Conservation (phyloP, 1,140 invertebrate species). For the Argopecten irradians region DNA sequence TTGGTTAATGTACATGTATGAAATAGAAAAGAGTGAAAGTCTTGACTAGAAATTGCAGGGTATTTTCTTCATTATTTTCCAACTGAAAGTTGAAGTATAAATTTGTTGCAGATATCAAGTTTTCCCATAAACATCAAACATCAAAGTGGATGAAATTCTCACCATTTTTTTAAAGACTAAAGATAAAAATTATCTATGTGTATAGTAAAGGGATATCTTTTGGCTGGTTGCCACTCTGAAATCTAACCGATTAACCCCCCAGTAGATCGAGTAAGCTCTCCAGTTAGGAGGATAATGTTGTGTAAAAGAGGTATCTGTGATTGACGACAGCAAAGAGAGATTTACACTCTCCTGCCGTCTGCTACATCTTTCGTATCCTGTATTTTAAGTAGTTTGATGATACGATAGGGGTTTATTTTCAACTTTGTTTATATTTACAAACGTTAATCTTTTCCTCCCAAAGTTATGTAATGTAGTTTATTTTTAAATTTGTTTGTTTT, state of each 20-base stretch:
- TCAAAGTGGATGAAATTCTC: background rate
- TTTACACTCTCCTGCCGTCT: no score
- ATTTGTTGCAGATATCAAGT: no score
- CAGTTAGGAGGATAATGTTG: background rate
- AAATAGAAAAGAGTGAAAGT: no score
- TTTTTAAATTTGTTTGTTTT: conserved; percentile 24
- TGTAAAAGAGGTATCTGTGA: background rate
- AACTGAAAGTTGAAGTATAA: no score
- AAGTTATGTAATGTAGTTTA: background rate
- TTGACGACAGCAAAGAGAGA: background rate
- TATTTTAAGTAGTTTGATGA: background rate
- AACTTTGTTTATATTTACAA: background rate
- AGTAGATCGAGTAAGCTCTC: background rate
- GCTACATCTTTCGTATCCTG: background rate
- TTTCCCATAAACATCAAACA: background rate
- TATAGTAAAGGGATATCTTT: background rate
- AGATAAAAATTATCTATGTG: background rate
- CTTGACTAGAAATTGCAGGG: no score
- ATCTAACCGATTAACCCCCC: background rate
- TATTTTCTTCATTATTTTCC: no score
- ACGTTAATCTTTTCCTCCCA: background rate
- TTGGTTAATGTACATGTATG: no score
- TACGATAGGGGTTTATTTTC: background rate
- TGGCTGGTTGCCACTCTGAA: background rate
- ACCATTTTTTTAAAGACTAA: background rate